Evolutionary conservation across 2,888 invertebrate species (phyloP).

Genomic region (Cryptocephalus moraei): DNA sequence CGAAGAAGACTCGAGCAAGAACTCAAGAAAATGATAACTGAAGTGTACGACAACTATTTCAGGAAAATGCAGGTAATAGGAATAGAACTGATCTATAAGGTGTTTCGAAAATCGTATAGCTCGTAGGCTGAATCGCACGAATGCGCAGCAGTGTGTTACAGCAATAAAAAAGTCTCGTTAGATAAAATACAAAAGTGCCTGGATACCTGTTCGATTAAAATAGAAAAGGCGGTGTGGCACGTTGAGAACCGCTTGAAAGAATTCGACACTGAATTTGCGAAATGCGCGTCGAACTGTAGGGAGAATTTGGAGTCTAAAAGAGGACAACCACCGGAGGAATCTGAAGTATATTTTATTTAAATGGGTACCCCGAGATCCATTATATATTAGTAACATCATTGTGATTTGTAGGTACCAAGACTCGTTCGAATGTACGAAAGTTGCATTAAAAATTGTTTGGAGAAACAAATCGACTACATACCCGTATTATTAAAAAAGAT

Average conservation of each 20-base stretch:
- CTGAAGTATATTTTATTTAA: constrained; percentile 36
- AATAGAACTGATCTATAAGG: too few species aligned
- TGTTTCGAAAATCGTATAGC: too few species aligned
- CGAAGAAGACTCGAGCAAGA: too few species aligned
- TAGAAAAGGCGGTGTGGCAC: constrained; percentile 70
- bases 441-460: constrained; percentile 82
- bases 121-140: constrained; percentile 77
- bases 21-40: too few species aligned
- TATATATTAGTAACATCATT: neutral
- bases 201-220: constrained; percentile 63
- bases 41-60: too few species aligned
- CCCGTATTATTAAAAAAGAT: constrained; percentile 68
- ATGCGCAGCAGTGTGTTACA: constrained; percentile 84
- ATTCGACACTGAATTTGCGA: constrained; percentile 71
- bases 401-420: constrained; percentile 48
- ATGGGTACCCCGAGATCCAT: neutral
- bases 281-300: constrained; percentile 89
- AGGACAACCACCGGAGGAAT: constrained; percentile 60
- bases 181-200: constrained; percentile 78
- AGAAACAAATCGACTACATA: constrained; percentile 68
- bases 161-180: constrained; percentile 57
- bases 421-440: constrained; percentile 70
- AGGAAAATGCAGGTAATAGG: too few species aligned
- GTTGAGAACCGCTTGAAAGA: constrained; percentile 57
- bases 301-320: constrained; percentile 73